Evolutionary conservation across 2,888 invertebrate genomes (phyloP).

Genomic region (Cabera pusaria): DNA sequence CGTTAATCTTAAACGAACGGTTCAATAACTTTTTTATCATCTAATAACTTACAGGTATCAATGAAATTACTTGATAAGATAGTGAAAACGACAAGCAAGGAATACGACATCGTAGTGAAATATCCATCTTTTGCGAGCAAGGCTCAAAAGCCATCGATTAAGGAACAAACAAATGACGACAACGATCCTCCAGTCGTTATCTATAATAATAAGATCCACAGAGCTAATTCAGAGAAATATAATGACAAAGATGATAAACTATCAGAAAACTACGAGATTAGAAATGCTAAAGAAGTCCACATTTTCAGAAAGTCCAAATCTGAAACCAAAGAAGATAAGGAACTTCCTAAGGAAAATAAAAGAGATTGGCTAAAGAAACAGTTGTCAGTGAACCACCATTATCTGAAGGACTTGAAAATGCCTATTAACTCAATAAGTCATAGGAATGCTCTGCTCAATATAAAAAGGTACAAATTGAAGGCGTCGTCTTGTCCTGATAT

Average conservation of each 20-base stretch:
- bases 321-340: constrained; percentile 61
- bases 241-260: constrained; percentile 38
- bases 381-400: constrained; percentile 85
- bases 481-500: constrained; percentile 97
- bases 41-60: constrained; percentile 84
- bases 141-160: constrained; percentile 27
- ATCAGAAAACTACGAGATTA: constrained; percentile 52
- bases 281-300: constrained; percentile 45
- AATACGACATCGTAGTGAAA: constrained; percentile 50
- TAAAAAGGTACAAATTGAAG: constrained; percentile 90
- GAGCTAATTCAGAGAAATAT: constrained; percentile 63
- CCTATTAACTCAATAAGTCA: constrained; percentile 93
- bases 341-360: constrained; percentile 62
- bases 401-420: constrained; percentile 87
- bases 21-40: too few relatives aligned
- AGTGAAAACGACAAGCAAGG: constrained; percentile 47
- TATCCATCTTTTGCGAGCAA: constrained; percentile 49
- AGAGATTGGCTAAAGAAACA: constrained; percentile 77
- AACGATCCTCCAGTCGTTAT: constrained; percentile 55
- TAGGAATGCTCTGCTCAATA: constrained; percentile 92
- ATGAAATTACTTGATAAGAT: constrained; percentile 85
- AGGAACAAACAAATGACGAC: constrained; percentile 36
- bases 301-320: constrained; percentile 52
- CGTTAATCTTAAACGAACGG: too few relatives aligned
- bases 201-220: constrained; percentile 49